A percentile compares a stretch with the other conserved stretches of the same genome.
Evolutionary conservation across 2,113 vertebrate genomes (phyloP).

Genomic region (Misgurnus mizolepis): DNA sequence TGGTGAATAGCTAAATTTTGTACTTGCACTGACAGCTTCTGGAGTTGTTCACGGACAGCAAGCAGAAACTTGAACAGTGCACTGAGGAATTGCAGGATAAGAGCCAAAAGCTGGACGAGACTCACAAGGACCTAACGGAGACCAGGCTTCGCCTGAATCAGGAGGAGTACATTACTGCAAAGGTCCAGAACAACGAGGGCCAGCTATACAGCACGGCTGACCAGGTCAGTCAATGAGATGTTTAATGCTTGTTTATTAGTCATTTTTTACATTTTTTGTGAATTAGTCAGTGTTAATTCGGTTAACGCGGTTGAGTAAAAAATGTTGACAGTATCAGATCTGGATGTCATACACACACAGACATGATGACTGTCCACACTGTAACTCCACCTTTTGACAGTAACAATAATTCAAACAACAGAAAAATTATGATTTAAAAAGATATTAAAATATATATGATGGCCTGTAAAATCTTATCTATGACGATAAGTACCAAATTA

Average conservation of each 20-base stretch:
- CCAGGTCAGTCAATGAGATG: conserved; percentile 73
- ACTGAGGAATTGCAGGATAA: conserved; percentile 77
- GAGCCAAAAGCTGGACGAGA: conserved; percentile 80
- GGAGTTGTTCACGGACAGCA: conserved; percentile 85
- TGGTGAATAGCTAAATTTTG: not conserved
- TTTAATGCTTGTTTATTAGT: not conserved
- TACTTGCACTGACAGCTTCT: conserved; percentile 68
- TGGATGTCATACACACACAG: no score
- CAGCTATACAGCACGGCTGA: conserved; percentile 82
- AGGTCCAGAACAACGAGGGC: conserved; percentile 77
- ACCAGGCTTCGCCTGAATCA: conserved; percentile 81
- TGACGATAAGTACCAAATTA: no score
- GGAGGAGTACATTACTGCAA: conserved; percentile 81
- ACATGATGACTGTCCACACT: no score
- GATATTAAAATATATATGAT: no score
- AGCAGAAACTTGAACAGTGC: conserved; percentile 81
- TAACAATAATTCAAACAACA: no score
- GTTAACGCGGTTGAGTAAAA: no score
- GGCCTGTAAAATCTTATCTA: no score
- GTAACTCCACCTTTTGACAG: no score
- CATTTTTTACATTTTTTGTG: no score
- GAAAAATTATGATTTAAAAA: no score
- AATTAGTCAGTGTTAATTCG: no score
- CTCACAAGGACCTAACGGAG: conserved; percentile 78
- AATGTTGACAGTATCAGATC: no score